Percentiles rank a stretch among this genome's conserved stretches.
phyloP scores from a whole-genome alignment of 2,888 invertebrate genomes.

The Synergus japonicus region DNA sequence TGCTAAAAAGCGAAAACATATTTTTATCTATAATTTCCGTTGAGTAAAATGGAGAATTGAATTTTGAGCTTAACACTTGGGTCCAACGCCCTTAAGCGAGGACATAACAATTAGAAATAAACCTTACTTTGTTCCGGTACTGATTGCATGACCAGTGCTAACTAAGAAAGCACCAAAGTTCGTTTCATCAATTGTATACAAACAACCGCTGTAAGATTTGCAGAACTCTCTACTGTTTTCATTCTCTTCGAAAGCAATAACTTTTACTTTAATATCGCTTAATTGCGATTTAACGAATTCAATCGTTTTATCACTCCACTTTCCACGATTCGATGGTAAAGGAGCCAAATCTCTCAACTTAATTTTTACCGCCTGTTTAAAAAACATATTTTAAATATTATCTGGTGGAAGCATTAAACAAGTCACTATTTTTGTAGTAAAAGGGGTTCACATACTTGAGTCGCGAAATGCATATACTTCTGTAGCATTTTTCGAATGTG shows the following conservation, averaged over 20 bases:
- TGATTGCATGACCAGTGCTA: conserved; percentile 77
- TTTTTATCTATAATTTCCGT: too few relatives aligned
- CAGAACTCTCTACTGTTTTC: conserved; percentile 45
- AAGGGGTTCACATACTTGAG: conserved; percentile 76
- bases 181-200: conserved; percentile 68
- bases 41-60: too few relatives aligned
- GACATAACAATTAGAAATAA: background rate
- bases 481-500: conserved; percentile 78
- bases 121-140: conserved; percentile 79
- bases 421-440: background rate
- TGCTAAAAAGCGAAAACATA: too few relatives aligned
- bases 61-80: too few relatives aligned
- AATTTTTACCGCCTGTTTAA: conserved; percentile 67
- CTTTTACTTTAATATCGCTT: conserved; percentile 66
- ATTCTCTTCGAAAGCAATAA: conserved; percentile 72
- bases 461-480: conserved; percentile 78
- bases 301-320: conserved; percentile 74
- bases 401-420: background rate
- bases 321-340: conserved; percentile 64
- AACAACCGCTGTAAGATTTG: conserved; percentile 57
- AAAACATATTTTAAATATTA: conserved; percentile 23
- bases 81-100: too few relatives aligned
- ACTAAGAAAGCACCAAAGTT: conserved; percentile 81
- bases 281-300: conserved; percentile 73
- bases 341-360: conserved; percentile 75